Evolutionary conservation across 2,888 invertebrate species (phyloP).

Genomic region (Machimus rusticus): DNA sequence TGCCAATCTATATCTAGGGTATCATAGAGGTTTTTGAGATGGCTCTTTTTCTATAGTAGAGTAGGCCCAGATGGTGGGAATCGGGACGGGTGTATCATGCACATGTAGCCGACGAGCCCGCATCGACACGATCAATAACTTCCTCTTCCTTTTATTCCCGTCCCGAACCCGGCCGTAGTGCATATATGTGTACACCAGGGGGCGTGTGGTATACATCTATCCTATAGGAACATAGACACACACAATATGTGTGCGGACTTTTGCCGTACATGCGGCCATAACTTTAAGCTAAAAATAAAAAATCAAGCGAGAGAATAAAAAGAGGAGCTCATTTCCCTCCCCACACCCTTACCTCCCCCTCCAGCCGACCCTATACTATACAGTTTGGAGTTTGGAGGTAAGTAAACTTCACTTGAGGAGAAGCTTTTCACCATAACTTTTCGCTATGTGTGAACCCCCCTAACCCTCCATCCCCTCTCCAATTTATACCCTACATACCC

Average conservation of each 20-base stretch:
- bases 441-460: neutral
- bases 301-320: conserved; percentile 2
- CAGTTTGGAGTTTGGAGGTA: neutral
- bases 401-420: conserved; percentile 16
- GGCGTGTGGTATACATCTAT: neutral
- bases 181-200: neutral
- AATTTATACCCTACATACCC: neutral
- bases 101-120: conserved; percentile 34
- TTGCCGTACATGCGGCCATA: conserved; percentile 12
- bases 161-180: neutral
- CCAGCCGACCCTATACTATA: neutral
- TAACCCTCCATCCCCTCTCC: neutral
- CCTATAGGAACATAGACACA: neutral
- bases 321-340: neutral
- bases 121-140: conserved; percentile 47
- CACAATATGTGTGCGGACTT: neutral
- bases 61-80: conserved; percentile 1
- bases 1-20: neutral
- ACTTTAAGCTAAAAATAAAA: conserved; percentile 32
- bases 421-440: conserved; percentile 32
- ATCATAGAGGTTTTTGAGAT: neutral
- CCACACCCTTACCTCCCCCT: no score
- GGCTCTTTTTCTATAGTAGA: neutral
- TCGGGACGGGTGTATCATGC: neutral
- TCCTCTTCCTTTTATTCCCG: conserved; percentile 36